Conservation (phyloP, 1,140 invertebrate species). For the Halesus radiatus region DNA sequence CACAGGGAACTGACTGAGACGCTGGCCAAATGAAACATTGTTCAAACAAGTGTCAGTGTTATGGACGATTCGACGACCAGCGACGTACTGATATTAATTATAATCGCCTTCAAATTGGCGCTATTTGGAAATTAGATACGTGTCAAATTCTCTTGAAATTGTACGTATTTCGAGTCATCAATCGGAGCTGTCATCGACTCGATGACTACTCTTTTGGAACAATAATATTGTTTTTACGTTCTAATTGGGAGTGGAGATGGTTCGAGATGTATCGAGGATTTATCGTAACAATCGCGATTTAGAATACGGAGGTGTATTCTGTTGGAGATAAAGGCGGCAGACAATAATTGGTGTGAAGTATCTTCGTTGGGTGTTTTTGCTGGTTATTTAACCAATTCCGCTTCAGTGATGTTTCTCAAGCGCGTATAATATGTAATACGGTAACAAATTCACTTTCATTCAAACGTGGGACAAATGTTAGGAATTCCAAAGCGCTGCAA, state of each 20-base stretch:
- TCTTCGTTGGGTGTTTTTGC: background rate
- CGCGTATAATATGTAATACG: conserved; percentile 23
- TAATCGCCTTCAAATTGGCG: background rate
- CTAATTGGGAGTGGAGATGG: too few relatives aligned
- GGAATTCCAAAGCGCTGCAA: background rate
- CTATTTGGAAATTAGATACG: background rate
- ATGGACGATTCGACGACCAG: too few relatives aligned
- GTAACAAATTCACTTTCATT: conserved; percentile 27
- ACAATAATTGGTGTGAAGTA: background rate
- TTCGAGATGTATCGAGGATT: too few relatives aligned
- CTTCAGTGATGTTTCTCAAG: background rate
- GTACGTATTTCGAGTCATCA: background rate
- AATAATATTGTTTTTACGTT: too few relatives aligned
- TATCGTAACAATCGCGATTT: too few relatives aligned
- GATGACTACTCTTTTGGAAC: too few relatives aligned
- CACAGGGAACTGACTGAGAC: too few relatives aligned
- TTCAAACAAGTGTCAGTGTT: too few relatives aligned
- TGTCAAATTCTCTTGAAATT: background rate
- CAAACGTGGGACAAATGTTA: conserved; percentile 5
- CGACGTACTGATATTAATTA: background rate
- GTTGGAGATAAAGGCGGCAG: too few relatives aligned
- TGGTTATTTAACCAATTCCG: conserved; percentile 13
- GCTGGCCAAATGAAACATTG: too few relatives aligned
- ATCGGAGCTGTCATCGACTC: background rate
- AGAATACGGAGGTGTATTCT: too few relatives aligned